A percentile compares a stretch with the other conserved stretches of the same genome.
Evolutionary conservation across 2,888 invertebrate species (phyloP).

Genomic region (Parnassius apollo): DNA sequence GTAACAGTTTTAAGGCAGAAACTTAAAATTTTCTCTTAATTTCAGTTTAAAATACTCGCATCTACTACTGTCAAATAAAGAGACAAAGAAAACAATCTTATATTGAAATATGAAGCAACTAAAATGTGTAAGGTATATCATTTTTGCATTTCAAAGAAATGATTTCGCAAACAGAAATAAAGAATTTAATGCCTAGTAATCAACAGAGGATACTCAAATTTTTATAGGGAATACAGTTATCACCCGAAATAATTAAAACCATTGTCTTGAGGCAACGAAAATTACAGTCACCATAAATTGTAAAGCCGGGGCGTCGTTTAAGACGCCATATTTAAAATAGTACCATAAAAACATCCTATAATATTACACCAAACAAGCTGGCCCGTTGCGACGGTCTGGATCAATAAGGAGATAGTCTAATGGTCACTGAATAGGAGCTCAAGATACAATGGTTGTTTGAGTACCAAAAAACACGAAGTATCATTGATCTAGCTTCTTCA

Average conservation of each 20-base stretch:
- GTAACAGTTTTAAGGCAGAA: too few species aligned
- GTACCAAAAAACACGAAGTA: slow-evolving; percentile 57
- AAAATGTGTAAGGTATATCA: not conserved
- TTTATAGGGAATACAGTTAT: slow-evolving; percentile 67
- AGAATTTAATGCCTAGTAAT: slow-evolving; percentile 41
- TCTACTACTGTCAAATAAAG: too few species aligned
- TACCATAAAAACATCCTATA: slow-evolving; percentile 65
- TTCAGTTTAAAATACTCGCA: too few species aligned
- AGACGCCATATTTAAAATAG: slow-evolving; percentile 75
- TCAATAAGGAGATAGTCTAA: slow-evolving; percentile 19
- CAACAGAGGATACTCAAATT: slow-evolving; percentile 52
- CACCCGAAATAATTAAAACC: slow-evolving; percentile 75
- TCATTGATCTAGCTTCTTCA: slow-evolving; percentile 62
- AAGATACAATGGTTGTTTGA: slow-evolving; percentile 42
- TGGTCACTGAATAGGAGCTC: slow-evolving; percentile 32
- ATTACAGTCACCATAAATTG: slow-evolving; percentile 71
- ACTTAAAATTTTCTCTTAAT: too few species aligned
- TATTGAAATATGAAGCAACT: too few species aligned
- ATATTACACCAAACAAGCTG: slow-evolving; percentile 46
- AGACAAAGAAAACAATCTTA: too few species aligned
- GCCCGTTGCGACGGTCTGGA: slow-evolving; percentile 28
- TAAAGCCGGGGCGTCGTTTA: slow-evolving; percentile 55
- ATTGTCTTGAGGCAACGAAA: slow-evolving; percentile 69
- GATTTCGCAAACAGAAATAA: slow-evolving; percentile 19
- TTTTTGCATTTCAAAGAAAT: slow-evolving; percentile 10